Evolutionary conservation across 2,797 vertebrate genomes (phyloP).

Genomic region (Alectoris magna): DNA sequence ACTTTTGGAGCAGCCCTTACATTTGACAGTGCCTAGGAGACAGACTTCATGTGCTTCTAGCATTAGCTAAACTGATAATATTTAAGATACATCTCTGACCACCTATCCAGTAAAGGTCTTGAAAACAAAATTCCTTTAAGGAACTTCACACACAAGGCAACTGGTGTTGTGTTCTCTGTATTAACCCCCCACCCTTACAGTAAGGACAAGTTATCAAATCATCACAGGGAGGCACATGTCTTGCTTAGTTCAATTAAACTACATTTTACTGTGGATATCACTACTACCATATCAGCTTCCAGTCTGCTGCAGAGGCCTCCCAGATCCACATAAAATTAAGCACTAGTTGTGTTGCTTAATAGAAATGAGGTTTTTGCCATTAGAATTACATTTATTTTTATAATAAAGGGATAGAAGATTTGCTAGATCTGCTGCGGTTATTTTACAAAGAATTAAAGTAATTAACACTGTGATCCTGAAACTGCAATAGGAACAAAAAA

Average conservation of each 20-base stretch:
- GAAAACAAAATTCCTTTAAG: background rate
- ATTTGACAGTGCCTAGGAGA: background rate
- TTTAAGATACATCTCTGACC: background rate
- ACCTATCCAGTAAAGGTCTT: background rate
- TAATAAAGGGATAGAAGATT: background rate
- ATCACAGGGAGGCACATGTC: background rate
- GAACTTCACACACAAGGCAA: background rate
- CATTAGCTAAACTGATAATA: background rate
- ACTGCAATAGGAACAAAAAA: background rate
- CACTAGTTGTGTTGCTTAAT: background rate
- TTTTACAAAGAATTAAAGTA: slow-evolving; percentile 64
- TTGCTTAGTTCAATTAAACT: background rate
- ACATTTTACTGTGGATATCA: background rate
- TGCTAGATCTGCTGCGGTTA: slow-evolving; percentile 44
- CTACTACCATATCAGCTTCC: background rate
- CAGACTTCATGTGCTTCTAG: background rate
- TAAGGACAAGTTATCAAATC: background rate
- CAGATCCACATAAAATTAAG: slow-evolving; percentile 42
- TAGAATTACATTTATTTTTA: background rate
- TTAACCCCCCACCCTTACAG: rapidly evolving
- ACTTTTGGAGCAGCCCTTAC: too few species aligned
- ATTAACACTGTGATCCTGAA: slow-evolving; percentile 45
- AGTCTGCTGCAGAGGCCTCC: background rate
- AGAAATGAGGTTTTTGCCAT: slow-evolving; percentile 31
- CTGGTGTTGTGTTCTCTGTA: rapidly evolving